Conservation (phyloP, 2,888 invertebrate genomes). For the Drosophila vallismaia region DNA sequence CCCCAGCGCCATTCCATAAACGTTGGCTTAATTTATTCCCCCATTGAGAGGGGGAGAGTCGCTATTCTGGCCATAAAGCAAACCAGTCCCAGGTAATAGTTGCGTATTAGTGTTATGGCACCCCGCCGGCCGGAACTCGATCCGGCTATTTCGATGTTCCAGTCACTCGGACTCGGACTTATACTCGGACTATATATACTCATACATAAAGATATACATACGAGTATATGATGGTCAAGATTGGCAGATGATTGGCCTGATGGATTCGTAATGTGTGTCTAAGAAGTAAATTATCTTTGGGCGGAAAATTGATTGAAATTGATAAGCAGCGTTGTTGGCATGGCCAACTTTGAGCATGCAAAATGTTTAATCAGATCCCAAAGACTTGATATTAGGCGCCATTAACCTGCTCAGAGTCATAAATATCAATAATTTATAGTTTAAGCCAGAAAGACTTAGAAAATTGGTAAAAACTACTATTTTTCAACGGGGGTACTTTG, state of each 20-base stretch:
- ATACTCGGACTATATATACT: too few species aligned
- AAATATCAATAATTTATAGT: constrained; percentile 26
- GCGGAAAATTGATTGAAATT: constrained; percentile 45
- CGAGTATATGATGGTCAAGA: not conserved
- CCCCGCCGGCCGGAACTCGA: constrained; percentile 22
- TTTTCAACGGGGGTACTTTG: not conserved
- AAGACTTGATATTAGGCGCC: constrained; percentile 30
- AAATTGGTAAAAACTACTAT: constrained; percentile 5
- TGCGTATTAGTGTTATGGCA: constrained; percentile 44
- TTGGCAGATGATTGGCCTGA: constrained; percentile 32
- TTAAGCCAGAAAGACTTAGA: not conserved
- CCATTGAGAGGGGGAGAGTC: constrained; percentile 12
- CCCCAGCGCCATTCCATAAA: constrained; percentile 78
- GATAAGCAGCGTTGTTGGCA: constrained; percentile 25
- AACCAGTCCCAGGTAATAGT: constrained; percentile 61
- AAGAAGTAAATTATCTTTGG: constrained; percentile 35
- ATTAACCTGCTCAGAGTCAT: constrained; percentile 9
- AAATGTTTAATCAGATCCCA: constrained; percentile 37
- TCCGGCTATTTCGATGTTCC: constrained; percentile 7
- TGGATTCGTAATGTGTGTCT: constrained; percentile 39
- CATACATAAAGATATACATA: too few species aligned
- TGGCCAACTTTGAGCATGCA: constrained; percentile 24
- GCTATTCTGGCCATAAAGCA: constrained; percentile 64
- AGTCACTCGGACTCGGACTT: too few species aligned
- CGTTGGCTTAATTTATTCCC: constrained; percentile 70